Evolutionary conservation across 2,797 vertebrate genomes (phyloP), one percentile per base, ranked within the genome.

Genomic region (Mionectes olivaceus): DNA sequence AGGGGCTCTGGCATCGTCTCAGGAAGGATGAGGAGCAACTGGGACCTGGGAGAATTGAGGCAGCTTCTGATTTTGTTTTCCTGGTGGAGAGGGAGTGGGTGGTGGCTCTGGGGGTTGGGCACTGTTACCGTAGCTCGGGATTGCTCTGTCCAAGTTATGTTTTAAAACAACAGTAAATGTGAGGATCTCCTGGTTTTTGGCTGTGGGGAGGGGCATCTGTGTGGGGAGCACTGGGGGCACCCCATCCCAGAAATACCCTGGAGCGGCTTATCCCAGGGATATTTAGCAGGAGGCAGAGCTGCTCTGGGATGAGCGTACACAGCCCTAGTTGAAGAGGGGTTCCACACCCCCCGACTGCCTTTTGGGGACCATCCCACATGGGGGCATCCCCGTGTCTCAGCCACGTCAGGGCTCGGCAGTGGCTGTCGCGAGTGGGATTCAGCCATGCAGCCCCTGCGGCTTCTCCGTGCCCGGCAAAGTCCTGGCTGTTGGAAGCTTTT

Each of bases 61-160:
- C 60, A 70, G 82, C 13, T 57, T 52, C 70, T 46, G 24, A 4
- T 65, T 61, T 77, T 33, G 5, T 84, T 87, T 70, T 84, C 9
- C 10, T 21, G 47, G 13, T 1, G 9, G 33, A 77, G 27, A 9
- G 6, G 23, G 5, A 59, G 6, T 0, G 0, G 87, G 37, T 0
- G 1, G 19, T 5, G 27, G 18, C 49, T 63, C 15, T 0, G 2
- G 50, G 25, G 55, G 27, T 25, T 65, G 18, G 49, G 21, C 3
- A 3, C 33, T 70, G 67, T 9, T 33, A 4, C 57, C 68, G 41
- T 47, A 19, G 1, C n/a, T 59, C 53, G 1, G 0, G 55, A 47
- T 22, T 30, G 11, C 11, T 71, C 33, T 28, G 11, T 46, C 57
- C 28, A 35, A 46, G 37, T 71, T 3, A 4, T 0, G 0, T 32